Percentiles rank a stretch among this genome's conserved stretches.
Evolutionary conservation across 1,140 invertebrate species (phyloP).

Genomic region (Drosophila navojoa): DNA sequence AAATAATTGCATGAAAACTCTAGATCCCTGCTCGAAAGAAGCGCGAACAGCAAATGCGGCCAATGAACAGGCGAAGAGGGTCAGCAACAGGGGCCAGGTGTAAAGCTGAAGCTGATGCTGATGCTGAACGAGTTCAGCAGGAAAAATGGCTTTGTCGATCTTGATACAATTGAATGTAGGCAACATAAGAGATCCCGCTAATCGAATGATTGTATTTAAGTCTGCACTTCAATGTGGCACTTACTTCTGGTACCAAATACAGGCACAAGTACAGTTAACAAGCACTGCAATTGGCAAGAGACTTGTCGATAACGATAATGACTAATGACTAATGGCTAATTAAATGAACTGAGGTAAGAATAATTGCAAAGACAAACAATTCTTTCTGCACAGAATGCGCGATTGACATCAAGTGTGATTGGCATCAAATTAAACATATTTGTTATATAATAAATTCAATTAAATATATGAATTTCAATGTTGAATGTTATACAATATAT

Average conservation of each 20-base stretch:
- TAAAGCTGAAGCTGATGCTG: background rate
- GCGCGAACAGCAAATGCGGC: slow-evolving; percentile 54
- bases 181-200: slow-evolving; percentile 59
- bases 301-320: slow-evolving; percentile 3
- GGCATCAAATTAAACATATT: slow-evolving; percentile 1
- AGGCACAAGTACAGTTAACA: slow-evolving; percentile 40
- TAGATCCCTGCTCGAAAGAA: slow-evolving; percentile 70
- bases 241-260: slow-evolving; percentile 28
- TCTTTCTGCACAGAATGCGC: background rate
- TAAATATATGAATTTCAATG: too few relatives aligned
- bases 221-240: slow-evolving; percentile 13
- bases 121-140: slow-evolving; percentile 63
- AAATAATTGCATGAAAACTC: slow-evolving; percentile 78
- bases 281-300: background rate
- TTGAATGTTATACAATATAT: background rate
- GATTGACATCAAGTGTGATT: background rate
- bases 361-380: slow-evolving; percentile 7
- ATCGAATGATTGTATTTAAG: slow-evolving; percentile 56
- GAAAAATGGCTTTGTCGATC: slow-evolving; percentile 61
- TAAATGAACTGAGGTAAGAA: slow-evolving; percentile 4
- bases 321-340: slow-evolving; percentile 24
- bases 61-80: slow-evolving; percentile 30
- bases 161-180: slow-evolving; percentile 50
- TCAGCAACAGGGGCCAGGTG: background rate
- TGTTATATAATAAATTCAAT: background rate